Base-by-base conservation (phyloP, 1,140 invertebrate genomes). In the Nasonia vitripennis region DNA sequence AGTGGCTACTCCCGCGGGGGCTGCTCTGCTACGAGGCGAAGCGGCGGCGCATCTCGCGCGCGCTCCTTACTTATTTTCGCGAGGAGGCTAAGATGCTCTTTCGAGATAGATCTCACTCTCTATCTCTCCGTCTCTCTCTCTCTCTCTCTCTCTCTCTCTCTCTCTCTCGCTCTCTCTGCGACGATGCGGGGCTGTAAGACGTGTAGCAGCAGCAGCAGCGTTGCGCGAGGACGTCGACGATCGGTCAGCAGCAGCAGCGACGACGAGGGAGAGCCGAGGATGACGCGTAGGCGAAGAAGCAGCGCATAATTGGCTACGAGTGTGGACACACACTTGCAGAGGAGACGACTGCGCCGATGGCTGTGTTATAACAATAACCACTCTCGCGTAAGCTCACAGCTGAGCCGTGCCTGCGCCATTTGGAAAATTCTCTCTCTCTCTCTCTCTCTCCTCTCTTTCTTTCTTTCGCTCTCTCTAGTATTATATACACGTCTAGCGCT, bases 361-460 rank as follows among this genome's bases (percentile, higher is more conserved):
- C 55, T 62, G 55, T 62, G 4, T 62, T 62, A 62, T 62, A 62
- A 62, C 55, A 62, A 48, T 55, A 83, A 83, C 87, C 85, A 83
- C 88, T 81, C 87, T 85, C 73, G 81, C 87, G 87, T 81, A 86
- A 86, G 82, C 81, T 82, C 87, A 90, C 90, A 91, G 91, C 91
- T 92, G 91, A 92, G 91, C 89, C 87, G 90, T 91, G 90, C 85
- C 87, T 91, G 91, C 90, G 90, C 91, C 91, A 92, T 92, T 92
- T 86, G 87, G 85, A 90, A 77, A 75, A 55, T 68, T 48, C 68
- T 78, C 77, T 84, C 78, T 83, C 51, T 83, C 74, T 27, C 27
- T 27, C 27, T 27, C 27, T 27, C 3, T 12, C 45, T 67, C 37
- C 75, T 41, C 23, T 45, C 34, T 37, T 41, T 71, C 70, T 71